Conservation (phyloP, 30 jellyfish, hydroid and myxozoan species). For the Aurelia sp. region DNA sequence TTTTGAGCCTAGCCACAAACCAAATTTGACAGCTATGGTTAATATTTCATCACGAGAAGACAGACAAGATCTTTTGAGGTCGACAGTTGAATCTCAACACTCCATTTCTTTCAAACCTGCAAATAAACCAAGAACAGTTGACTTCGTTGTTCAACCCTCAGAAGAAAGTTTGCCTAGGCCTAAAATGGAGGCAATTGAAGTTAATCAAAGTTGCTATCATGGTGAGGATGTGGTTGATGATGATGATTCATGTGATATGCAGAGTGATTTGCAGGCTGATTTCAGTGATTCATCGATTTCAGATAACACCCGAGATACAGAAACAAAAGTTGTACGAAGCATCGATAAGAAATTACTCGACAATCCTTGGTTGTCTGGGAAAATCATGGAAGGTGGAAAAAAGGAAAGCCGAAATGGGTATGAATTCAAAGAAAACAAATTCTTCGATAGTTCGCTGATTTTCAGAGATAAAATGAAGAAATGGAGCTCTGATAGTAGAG, state of each 20-base stretch:
- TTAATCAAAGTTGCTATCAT: not conserved
- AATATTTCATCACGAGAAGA: not conserved
- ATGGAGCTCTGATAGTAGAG: constrained; percentile 11
- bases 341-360: constrained; percentile 7
- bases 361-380: constrained; percentile 64
- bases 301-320: not conserved
- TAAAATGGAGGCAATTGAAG: not conserved
- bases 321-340: not conserved
- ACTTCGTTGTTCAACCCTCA: not conserved
- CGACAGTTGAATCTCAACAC: not conserved
- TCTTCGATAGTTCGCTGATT: constrained; percentile 4
- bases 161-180: not conserved
- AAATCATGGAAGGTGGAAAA: not conserved
- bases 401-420: not conserved
- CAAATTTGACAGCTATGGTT: not conserved
- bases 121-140: not conserved
- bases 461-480: constrained; percentile 14
- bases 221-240: not conserved
- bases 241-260: not conserved
- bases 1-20: not conserved
- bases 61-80: not conserved
- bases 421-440: too few species aligned
- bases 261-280: not conserved
- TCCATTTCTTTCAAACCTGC: not conserved
- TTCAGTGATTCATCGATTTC: not conserved